Evolutionary conservation across 2,888 invertebrate species (phyloP).

Genomic region (Arenicola marina): DNA sequence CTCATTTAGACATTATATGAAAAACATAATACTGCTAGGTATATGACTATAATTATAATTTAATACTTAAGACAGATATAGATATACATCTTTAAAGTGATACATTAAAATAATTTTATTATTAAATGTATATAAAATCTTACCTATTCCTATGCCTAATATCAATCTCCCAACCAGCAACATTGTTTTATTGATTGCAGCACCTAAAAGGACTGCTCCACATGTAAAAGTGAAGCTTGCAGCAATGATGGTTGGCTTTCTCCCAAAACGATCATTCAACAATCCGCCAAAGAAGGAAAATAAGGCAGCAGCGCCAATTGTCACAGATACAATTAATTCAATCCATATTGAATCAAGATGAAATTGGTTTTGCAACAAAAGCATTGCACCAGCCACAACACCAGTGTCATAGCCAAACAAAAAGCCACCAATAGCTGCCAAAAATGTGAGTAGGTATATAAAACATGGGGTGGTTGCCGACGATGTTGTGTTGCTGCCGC

Average conservation of each 20-base stretch:
- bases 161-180: constrained; percentile 25
- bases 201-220: background rate
- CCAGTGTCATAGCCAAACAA: constrained; percentile 67
- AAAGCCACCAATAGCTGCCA: constrained; percentile 64
- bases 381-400: constrained; percentile 64
- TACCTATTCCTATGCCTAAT: constrained; percentile 54
- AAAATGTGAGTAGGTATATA: constrained; percentile 57
- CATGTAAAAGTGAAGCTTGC: background rate
- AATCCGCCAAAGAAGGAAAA: constrained; percentile 15
- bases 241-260: background rate
- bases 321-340: constrained; percentile 63
- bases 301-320: constrained; percentile 60
- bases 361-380: constrained; percentile 59
- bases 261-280: background rate
- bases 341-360: constrained; percentile 61
- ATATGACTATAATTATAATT: background rate
- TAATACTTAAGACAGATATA: background rate
- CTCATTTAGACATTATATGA: no score
- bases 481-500: no score
- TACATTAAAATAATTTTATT: no score
- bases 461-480: background rate
- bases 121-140: no score
- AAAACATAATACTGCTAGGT: constrained; percentile 1
- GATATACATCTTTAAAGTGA: background rate
- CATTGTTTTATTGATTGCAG: constrained; percentile 6